A percentile compares a stretch with the other conserved stretches of the same genome.
Conservation (phyloP, 2,797 vertebrate species). For the Clarias fuscus region DNA sequence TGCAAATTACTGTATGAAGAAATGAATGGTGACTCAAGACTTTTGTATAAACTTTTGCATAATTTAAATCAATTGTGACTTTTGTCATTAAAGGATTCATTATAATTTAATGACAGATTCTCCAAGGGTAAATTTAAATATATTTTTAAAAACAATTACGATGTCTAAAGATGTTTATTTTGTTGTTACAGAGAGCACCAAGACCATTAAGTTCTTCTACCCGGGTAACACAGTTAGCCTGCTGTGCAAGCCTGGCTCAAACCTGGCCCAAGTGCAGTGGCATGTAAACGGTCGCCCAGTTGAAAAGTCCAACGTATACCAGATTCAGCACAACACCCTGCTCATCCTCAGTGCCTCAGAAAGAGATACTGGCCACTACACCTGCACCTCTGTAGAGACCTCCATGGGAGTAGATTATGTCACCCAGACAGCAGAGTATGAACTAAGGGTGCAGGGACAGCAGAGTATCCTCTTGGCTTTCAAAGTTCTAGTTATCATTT, state of each 20-base stretch:
- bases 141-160: too few relatives aligned
- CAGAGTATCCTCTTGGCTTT: constrained; percentile 57
- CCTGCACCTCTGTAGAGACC: constrained; percentile 71
- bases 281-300: constrained; percentile 50
- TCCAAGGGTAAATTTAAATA: too few relatives aligned
- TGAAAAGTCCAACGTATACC: constrained; percentile 45
- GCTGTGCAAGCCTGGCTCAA: constrained; percentile 24
- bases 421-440: constrained; percentile 56
- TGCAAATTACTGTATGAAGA: too few relatives aligned
- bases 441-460: constrained; percentile 55
- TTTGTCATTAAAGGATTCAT: background rate
- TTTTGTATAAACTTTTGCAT: too few relatives aligned
- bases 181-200: constrained; percentile 59
- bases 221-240: constrained; percentile 65
- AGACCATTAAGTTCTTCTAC: constrained; percentile 50
- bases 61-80: background rate
- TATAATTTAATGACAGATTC: background rate
- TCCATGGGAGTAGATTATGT: constrained; percentile 55
- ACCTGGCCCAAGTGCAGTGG: constrained; percentile 71
- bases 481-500: constrained; percentile 53
- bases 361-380: constrained; percentile 64
- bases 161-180: background rate
- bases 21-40: too few relatives aligned
- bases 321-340: constrained; percentile 63
- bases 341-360: constrained; percentile 64